Percentiles rank a stretch among this genome's conserved stretches.
phyloP scores from a whole-genome alignment of 2,113 vertebrate genomes.

The Zosterops japonicus region DNA sequence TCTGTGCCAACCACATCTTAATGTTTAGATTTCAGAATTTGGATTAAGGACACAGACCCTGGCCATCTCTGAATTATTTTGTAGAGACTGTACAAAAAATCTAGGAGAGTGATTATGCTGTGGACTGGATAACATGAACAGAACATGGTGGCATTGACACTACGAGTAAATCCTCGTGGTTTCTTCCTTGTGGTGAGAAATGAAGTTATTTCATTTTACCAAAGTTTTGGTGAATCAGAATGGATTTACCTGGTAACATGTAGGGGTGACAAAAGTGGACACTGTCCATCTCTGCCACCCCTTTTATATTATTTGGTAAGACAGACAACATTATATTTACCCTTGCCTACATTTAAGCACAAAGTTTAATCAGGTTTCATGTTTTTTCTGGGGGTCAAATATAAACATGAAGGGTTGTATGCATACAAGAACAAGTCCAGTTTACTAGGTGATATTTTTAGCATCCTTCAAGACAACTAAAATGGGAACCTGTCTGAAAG shows the following conservation, averaged over 20 bases:
- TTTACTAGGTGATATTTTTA: not conserved
- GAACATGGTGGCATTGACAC: not conserved
- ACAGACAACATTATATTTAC: not conserved
- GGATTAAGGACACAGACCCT: not conserved
- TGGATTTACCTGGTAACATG: not conserved
- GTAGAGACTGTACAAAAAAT: not conserved
- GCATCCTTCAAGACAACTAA: not conserved
- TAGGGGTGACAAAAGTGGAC: not conserved
- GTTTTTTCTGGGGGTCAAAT: not conserved
- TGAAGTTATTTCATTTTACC: not conserved
- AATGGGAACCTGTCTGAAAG: not conserved
- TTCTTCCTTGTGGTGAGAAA: not conserved
- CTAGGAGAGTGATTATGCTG: not conserved
- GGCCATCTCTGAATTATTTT: not conserved
- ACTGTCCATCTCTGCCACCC: accelerated
- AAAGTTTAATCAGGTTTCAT: not conserved
- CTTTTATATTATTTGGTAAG: not conserved
- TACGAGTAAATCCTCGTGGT: not conserved
- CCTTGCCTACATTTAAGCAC: not conserved
- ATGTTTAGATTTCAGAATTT: not conserved
- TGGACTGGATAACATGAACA: not conserved
- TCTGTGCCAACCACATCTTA: not conserved
- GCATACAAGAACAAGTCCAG: not conserved
- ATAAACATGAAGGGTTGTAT: not conserved
- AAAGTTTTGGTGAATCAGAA: not conserved